Percentiles rank a stretch among this genome's conserved stretches.
These are phyloP conservation scores for Lochmaea capreae DNA, from an alignment of 2,888 invertebrate genomes.

Conservation along the genomic window DNA sequence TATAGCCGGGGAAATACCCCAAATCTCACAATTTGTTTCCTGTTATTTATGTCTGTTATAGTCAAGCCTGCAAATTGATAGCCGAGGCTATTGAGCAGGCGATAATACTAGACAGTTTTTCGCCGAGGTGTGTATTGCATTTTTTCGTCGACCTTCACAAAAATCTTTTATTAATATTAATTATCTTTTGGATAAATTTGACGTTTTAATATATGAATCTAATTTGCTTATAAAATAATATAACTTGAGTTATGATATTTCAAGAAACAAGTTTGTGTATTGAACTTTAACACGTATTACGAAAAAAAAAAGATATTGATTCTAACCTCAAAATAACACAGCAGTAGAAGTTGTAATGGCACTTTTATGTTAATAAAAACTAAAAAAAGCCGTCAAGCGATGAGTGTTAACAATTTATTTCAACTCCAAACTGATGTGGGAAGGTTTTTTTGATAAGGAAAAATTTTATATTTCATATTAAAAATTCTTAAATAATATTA, in stretches of 20 bases:
- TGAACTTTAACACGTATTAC: conserved; percentile 6
- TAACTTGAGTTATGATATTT: background rate
- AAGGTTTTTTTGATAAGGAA: conserved; percentile 28
- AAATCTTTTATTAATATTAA: too few species aligned
- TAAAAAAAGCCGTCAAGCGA: conserved; percentile 11
- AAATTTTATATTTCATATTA: conserved; percentile 32
- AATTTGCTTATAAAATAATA: background rate
- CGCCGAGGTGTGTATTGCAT: too few species aligned
- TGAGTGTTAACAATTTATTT: conserved; percentile 30
- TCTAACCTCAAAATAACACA: conserved; percentile 26
- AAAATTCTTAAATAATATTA: conserved; percentile 27
- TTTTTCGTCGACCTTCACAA: too few species aligned
- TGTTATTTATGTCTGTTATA: too few species aligned
- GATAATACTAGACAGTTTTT: too few species aligned
- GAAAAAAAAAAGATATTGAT: conserved; percentile 5
- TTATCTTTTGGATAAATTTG: background rate
- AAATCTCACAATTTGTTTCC: too few species aligned
- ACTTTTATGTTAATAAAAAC: conserved; percentile 26
- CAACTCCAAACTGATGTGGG: conserved; percentile 26
- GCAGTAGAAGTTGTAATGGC: conserved; percentile 27
- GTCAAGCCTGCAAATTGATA: too few species aligned
- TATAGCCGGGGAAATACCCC: too few species aligned
- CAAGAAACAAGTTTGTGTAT: conserved; percentile 2
- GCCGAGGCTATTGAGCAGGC: too few species aligned
- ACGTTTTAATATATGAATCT: conserved; percentile 1